Evolutionary conservation across 2,888 invertebrate species (phyloP).

Genomic region (Hecatera dysodea): DNA sequence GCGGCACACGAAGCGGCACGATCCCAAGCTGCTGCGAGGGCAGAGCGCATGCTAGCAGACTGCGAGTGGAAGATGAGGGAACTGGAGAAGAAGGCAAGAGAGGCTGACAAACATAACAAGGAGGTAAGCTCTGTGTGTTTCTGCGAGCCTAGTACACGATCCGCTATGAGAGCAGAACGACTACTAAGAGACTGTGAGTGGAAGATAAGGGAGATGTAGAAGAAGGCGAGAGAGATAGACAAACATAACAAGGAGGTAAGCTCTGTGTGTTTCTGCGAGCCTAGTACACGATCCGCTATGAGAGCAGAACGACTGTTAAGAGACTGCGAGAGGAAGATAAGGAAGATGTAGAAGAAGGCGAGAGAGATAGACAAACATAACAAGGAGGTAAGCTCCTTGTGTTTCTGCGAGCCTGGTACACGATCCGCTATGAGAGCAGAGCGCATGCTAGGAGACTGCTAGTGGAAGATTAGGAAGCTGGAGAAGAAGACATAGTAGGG

Average conservation of each 20-base stretch:
- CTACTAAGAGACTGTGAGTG: too few species aligned
- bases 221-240: slow-evolving; percentile 92
- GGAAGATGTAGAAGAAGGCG: slow-evolving; percentile 93
- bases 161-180: background rate
- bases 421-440: background rate
- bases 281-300: background rate
- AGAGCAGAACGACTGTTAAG: too few species aligned
- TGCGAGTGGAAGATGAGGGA: slow-evolving; percentile 96
- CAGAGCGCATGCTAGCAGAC: slow-evolving; percentile 94
- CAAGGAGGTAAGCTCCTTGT: slow-evolving; percentile 83
- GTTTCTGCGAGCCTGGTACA: background rate
- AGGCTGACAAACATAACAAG: slow-evolving; percentile 91
- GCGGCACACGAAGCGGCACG: slow-evolving; percentile 93
- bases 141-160: background rate
- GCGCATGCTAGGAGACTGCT: background rate
- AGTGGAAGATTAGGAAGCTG: slow-evolving; percentile 86
- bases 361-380: slow-evolving; percentile 92
- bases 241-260: slow-evolving; percentile 90
- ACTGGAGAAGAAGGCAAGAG: slow-evolving; percentile 93
- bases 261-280: background rate
- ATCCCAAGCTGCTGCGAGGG: slow-evolving; percentile 93
- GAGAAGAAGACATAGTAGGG: slow-evolving; percentile 93
- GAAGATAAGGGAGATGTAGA: slow-evolving; percentile 92
- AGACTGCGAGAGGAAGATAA: slow-evolving; percentile 25
- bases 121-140: slow-evolving; percentile 81